Base-by-base conservation (phyloP, 2,113 vertebrate genomes). In the Opisthocomus hoazin region DNA sequence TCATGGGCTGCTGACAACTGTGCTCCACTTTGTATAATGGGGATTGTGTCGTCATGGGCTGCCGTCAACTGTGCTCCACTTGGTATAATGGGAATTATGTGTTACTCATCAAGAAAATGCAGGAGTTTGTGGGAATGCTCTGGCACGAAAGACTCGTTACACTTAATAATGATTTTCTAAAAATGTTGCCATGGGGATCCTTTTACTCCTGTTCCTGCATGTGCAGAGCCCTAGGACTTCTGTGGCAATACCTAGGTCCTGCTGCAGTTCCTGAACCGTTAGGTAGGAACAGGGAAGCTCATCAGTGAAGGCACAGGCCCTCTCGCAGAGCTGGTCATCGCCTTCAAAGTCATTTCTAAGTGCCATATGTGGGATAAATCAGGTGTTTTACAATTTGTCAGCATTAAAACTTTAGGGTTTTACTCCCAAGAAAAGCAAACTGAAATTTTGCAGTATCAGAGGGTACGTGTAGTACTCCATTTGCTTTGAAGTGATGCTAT, bases 311-410 rank as follows among this genome's bases (percentile, higher is more conserved):
- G 64, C 57, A 30, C 13, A 10, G 34, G 30, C 56, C n/a, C 7
- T 65, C 32, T 79, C 1, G 1, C 26, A 39, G 51, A 0, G 0
- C 46, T 43, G n/a, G 61, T 96, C 81, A 89, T 90, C 45, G 63
- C 11, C 54, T 75, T 54, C 29, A 84, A 76, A 90, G 71, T 87
- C 73, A 21, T 36, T 92, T 56, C 65, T 50, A 30, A 73, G 70
- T 82, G 37, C 74, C 74, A 43, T 85, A 78, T 76, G 74, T 93
- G 81, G 80, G 94, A 76, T 10, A 87, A 57, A 79, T 94, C 80
- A 83, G 50, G 77, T 45, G 3, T 84, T 94, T 61, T 85, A 66
- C 26, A 23, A 12, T 87, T 84, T 79, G 48, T 94, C 58, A 85
- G 87, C 50, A 32, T 69, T 65, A 82, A 88, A 73, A 14, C 10